Evolutionary conservation across 2,888 invertebrate genomes (phyloP), one percentile per base, ranked within the genome.

Genomic region (Drosophila lutescens): DNA sequence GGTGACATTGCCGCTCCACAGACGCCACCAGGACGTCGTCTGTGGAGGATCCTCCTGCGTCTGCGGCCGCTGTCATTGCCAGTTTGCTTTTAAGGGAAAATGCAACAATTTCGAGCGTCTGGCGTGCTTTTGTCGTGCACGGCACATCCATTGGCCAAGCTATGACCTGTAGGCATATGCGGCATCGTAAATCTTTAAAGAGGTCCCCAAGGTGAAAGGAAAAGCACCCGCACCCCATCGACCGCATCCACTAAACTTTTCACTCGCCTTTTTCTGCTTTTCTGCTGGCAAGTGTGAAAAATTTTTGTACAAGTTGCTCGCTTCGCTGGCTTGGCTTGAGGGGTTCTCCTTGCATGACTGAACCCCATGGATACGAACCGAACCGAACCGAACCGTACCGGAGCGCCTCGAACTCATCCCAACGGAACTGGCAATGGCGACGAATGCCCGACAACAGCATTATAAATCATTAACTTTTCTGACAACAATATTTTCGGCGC

Each of bases 121-220:
- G 78, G 56, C 72, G 61, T 69, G 66, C 79, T 67, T 59, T 55
- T 62, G 55, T 51, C 55, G 55, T 40, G 55, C 26, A 41, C 41
- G 47, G 63, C 65, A 32, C 63, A 67, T 62, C 73, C 74, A 65
- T 73, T 65, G 66, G 76, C 58, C 76, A 65, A 76, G 80, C 82
- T 79, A 79, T 88, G 91, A 90, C 90, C 90, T 82, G 86, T 87
- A 87, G 90, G 90, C 90, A 88, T 89, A 90, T 87, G 85, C 89
- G 86, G 85, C 81, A 86, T 89, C 89, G 91, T 90, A 91, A 91
- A 90, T 90, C 90, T 91, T 88, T 87, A 87, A 86, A 87, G 87
- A 89, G 87, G 78, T 89, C 87, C 77, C 88, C 88, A 88, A 90
- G 88, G 89, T 89, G 78, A 78, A 77, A 58, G 70, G 58, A 61